Conservation (phyloP, 2,888 invertebrate species). For the Reticulitermes lucifugus region DNA sequence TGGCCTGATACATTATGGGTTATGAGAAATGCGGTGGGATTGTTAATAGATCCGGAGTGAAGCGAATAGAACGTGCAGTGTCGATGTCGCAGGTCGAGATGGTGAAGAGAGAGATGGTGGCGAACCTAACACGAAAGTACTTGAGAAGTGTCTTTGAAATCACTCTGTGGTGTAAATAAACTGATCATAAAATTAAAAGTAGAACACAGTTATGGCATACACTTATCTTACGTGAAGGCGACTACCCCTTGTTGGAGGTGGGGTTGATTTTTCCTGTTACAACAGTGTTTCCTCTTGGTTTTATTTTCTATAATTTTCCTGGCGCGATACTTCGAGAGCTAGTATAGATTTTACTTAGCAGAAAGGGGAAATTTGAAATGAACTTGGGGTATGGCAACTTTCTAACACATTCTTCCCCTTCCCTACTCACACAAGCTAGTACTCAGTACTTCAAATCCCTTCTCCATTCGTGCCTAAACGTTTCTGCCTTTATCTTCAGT, state of each 20-base stretch:
- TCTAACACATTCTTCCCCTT: constrained; percentile 33
- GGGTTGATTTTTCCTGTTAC: not conserved
- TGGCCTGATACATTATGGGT: too few species aligned
- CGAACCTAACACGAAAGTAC: too few species aligned
- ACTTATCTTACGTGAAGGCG: not conserved
- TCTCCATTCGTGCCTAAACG: constrained; percentile 43
- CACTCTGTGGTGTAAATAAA: too few species aligned
- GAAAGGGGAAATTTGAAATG: constrained; percentile 29
- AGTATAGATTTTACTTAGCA: not conserved
- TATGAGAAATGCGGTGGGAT: too few species aligned
- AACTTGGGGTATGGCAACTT: constrained; percentile 18
- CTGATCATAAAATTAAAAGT: too few species aligned
- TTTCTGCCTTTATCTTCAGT: constrained; percentile 44
- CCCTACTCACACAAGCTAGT: not conserved
- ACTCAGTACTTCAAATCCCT: constrained; percentile 20
- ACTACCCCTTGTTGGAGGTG: not conserved
- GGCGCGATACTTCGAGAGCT: not conserved
- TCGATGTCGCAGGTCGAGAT: not conserved
- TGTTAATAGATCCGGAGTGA: not conserved
- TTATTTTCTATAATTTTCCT: constrained; percentile 1
- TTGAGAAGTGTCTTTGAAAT: too few species aligned
- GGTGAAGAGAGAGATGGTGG: not conserved
- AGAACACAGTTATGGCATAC: not conserved
- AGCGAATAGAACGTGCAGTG: not conserved
- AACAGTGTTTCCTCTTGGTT: not conserved